A percentile compares a stretch with the other conserved stretches of the same genome.
Evolutionary conservation across 2,888 invertebrate species (phyloP).

Genomic region (Calliphora vomitoria): DNA sequence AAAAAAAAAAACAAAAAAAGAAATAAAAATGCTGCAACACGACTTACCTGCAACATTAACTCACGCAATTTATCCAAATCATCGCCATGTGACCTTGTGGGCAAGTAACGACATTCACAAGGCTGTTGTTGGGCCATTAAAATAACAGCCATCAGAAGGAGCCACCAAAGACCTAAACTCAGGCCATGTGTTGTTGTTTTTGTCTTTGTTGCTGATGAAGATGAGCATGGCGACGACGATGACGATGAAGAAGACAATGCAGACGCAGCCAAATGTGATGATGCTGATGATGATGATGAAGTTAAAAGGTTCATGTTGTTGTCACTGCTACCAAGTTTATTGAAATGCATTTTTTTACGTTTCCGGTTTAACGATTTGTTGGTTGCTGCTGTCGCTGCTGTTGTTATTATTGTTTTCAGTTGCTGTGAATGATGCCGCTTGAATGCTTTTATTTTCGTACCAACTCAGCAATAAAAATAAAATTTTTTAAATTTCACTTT

Average conservation of each 20-base stretch:
- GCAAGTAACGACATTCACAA: slow-evolving; percentile 85
- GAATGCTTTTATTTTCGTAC: slow-evolving; percentile 37
- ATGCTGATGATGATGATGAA: slow-evolving; percentile 38
- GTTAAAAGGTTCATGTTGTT: slow-evolving; percentile 69
- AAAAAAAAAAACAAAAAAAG: background rate
- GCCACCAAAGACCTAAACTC: slow-evolving; percentile 76
- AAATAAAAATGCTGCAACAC: slow-evolving; percentile 4
- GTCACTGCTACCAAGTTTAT: slow-evolving; percentile 65
- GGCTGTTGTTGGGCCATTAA: slow-evolving; percentile 79
- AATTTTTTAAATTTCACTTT: slow-evolving; percentile 69
- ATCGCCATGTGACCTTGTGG: slow-evolving; percentile 86
- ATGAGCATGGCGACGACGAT: slow-evolving; percentile 8
- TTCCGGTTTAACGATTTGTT: slow-evolving; percentile 71
- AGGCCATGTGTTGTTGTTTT: slow-evolving; percentile 69
- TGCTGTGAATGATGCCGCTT: slow-evolving; percentile 16
- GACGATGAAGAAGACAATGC: slow-evolving; percentile 26
- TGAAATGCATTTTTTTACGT: slow-evolving; percentile 74
- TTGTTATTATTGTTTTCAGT: slow-evolving; percentile 44
- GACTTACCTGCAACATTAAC: slow-evolving; percentile 86
- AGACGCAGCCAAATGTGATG: slow-evolving; percentile 34
- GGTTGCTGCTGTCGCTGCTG: background rate
- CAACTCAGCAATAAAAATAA: slow-evolving; percentile 41
- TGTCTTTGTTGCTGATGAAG: slow-evolving; percentile 60
- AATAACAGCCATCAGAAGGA: slow-evolving; percentile 79
- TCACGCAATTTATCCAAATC: slow-evolving; percentile 86